Base-by-base conservation (phyloP, 1,140 invertebrate species). In the Schmidtea mediterranea region DNA sequence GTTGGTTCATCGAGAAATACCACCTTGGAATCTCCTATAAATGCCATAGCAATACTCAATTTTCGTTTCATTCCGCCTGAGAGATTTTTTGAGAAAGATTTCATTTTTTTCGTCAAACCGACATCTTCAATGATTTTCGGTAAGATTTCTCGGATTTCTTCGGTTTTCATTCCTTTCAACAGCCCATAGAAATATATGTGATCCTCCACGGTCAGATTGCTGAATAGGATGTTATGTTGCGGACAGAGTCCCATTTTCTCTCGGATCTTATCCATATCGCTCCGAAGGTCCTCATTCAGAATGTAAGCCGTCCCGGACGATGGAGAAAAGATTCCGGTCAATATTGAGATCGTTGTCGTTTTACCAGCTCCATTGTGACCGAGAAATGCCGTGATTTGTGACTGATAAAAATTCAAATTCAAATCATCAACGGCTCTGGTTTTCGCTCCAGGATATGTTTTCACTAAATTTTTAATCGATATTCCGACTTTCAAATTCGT, bases 141-240 rank as follows among this genome's bases (percentile, higher is more conserved):
- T 1, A 71, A 61, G 59, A 75, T 71, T 1, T 49, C 48, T 37
- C 61, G 51, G 0, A 71, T 61, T 26, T 65, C 62, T 56, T 74
- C 72, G 22, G 67, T 51, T 76, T 72, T 38, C 39, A 1, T 49
- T 15, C 32, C 19, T 21, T 38, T 53, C 6, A 43, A 48, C 48
- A 12, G 13, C 23, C 26, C 12, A 24, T n/a, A 39, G 9, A 19
- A 49, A 16, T 21, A 38, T 19, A 15, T 1, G 26, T 48, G n/a
- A 18, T 18, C 51, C 15, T 43, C 21, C 12, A 80, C 73, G n/a
- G 77, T 79, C 49, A 80, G 75, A 57, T 78, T 78, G 56, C 76
- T 77, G 77, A 76, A 82, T 1, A 79, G 68, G 1, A 78, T 77
- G 64, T 83, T 79, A 57, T 79, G 75, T 62, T 84, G 81, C 1